These are phyloP conservation scores for Amphilophus citrinellus DNA, from an alignment of 2,113 vertebrate species.

Conservation along the genomic window DNA sequence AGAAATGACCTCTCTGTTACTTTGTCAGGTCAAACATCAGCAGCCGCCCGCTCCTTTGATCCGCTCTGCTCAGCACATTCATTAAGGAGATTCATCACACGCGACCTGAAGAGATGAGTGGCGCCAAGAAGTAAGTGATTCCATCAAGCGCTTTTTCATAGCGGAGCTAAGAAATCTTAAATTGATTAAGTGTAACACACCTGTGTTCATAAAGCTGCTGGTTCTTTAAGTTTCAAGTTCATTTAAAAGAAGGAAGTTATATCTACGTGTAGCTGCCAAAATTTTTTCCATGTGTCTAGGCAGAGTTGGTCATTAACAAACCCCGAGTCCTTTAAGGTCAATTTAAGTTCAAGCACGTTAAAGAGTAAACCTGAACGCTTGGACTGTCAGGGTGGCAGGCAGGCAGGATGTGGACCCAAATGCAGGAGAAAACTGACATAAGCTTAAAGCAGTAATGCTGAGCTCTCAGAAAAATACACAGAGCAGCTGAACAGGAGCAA, in stretches of 20 bases:
- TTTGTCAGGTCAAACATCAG: constrained; percentile 61
- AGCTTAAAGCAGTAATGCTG: no score
- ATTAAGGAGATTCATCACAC: constrained; percentile 4
- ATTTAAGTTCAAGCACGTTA: background rate
- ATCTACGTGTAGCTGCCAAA: background rate
- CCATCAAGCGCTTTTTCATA: background rate
- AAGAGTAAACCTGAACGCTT: background rate
- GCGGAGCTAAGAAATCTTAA: background rate
- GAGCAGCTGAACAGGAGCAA: no score
- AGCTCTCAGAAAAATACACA: background rate
- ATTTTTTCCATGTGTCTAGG: fast-evolving
- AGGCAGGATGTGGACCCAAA: no score
- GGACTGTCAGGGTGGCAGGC: no score
- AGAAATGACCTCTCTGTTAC: constrained; percentile 28
- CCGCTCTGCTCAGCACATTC: constrained; percentile 38
- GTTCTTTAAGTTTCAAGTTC: fast-evolving
- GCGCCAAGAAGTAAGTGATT: constrained; percentile 76
- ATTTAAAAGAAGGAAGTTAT: background rate
- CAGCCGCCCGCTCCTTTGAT: constrained; percentile 45
- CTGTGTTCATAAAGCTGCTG: background rate
- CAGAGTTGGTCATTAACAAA: background rate
- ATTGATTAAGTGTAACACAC: fast-evolving
- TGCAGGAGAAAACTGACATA: no score
- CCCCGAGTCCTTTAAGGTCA: background rate
- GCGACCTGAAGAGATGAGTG: constrained; percentile 68